These are phyloP conservation scores for Mesocentrotus franciscanus DNA, from an alignment of 53 echinoderm and acorn worm species.

Conservation along the genomic window DNA sequence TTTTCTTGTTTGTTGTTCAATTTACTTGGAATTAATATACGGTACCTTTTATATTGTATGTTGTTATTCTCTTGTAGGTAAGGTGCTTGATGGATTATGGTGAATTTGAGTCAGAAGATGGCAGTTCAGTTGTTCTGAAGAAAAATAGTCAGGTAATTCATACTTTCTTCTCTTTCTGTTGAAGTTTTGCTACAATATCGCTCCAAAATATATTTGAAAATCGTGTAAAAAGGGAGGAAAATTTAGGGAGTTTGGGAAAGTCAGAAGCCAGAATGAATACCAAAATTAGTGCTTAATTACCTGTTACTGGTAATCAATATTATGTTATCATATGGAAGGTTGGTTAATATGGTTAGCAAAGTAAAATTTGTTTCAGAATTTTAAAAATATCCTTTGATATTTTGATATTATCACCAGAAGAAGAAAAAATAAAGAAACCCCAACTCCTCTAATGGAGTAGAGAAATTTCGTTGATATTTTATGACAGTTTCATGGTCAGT, in stretches of 20 bases:
- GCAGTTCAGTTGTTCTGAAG: slow-evolving; percentile 88
- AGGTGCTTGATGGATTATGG: slow-evolving; percentile 95
- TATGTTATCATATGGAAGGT: not conserved
- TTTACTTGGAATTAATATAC: not conserved
- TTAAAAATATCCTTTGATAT: too few relatives aligned
- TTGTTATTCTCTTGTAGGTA: slow-evolving; percentile 69
- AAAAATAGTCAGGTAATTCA: slow-evolving; percentile 91
- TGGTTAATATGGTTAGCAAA: too few relatives aligned
- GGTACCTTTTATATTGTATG: too few relatives aligned
- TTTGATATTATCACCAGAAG: too few relatives aligned
- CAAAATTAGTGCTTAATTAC: not conserved
- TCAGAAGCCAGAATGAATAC: not conserved
- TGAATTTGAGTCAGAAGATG: slow-evolving; percentile 99
- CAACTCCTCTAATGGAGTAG: too few relatives aligned
- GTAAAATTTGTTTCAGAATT: too few relatives aligned
- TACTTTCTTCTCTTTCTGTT: not conserved
- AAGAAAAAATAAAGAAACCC: too few relatives aligned
- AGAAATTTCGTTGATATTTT: too few relatives aligned
- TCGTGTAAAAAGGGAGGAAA: not conserved
- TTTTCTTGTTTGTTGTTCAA: not conserved
- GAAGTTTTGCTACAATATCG: not conserved
- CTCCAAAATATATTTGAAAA: not conserved
- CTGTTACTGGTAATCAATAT: not conserved
- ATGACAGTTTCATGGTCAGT: too few relatives aligned
- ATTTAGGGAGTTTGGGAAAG: not conserved